Evolutionary conservation across 2,113 vertebrate genomes (phyloP).

Genomic region (Crotalus horridus): DNA sequence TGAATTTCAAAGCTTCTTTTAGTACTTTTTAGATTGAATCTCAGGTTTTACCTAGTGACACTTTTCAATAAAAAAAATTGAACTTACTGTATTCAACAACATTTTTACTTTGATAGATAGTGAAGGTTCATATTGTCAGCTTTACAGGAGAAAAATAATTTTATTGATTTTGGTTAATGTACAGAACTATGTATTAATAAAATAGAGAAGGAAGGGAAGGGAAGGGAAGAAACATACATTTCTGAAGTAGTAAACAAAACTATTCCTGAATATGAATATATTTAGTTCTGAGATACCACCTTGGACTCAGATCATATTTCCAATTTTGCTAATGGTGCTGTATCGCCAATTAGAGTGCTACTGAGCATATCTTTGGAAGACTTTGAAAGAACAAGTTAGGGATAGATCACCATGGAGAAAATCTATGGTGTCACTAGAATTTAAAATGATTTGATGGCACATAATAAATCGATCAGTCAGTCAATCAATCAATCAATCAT

Average conservation of each 20-base stretch:
- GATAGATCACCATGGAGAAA: not conserved
- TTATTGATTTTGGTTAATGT: not conserved
- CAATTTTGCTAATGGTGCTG: not conserved
- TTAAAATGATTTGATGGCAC: not conserved
- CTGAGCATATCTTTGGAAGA: not conserved
- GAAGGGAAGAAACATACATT: not conserved
- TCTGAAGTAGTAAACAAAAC: not conserved
- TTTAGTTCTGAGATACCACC: not conserved
- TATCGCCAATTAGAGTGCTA: not conserved
- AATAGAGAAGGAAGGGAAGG: not conserved
- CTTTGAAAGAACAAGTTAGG: not conserved
- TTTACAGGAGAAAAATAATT: conserved; percentile 4
- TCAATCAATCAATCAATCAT: not conserved
- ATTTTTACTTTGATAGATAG: not conserved
- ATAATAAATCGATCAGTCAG: not conserved
- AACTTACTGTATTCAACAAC: not conserved
- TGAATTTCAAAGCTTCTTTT: conserved; percentile 11
- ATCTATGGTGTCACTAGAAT: not conserved
- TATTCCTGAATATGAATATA: not conserved
- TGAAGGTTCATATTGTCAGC: not conserved
- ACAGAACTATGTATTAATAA: not conserved
- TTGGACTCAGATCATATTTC: not conserved
- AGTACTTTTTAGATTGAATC: conserved; percentile 26
- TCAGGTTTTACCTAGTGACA: not conserved
- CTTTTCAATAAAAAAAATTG: not conserved